Evolutionary conservation across 1,140 invertebrate species (phyloP), one percentile per base, ranked within the genome.

Genomic region (Nephotettix cincticeps): DNA sequence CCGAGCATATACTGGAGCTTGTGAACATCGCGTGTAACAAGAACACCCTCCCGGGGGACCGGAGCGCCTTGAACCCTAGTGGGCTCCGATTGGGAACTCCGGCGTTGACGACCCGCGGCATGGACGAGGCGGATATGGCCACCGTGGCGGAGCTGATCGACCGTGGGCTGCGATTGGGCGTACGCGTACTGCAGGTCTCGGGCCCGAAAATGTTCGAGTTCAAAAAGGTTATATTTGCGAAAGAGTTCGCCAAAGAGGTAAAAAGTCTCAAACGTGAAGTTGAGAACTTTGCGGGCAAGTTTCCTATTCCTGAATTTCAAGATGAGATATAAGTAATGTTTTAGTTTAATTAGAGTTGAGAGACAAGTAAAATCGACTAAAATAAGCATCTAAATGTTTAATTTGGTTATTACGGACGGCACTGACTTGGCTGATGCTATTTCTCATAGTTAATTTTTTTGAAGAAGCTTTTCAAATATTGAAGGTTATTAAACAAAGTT

Each of bases 21-120:
- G 88, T 97, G 72, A 90, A 90, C 61, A 96, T 99, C 79, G 95
- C 95, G 17, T 95, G 95, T 75, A 99, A 99, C 81, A 99, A 99
- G 84, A 99, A 99, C 80, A 99, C 97, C 0, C 91, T 95, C 68
- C 94, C 94, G 3, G 96, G 97, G 1, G 97, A 99, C 81, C 97
- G 95, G 80, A 97, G 93, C 78, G 96, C 97, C 0, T 80, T 99
- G 64, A 95, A 96, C 85, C 96, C 97, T 0, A 94, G 94, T 76
- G 97, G 95, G 27, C 91, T 97, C 69, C 84, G 95, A 72, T 82
- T 97, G n/a, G 95, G 96, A 63, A 95, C 97, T 0, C 96, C 98
- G 1, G 97, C 97, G 0, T 81, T 99, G 2, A 99, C 97, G 3
- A 99, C 97, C 2, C 84, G 97, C 75, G 94, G 94, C 23, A 82